phyloP scores from a whole-genome alignment of 2,113 vertebrate species.

The Elephas maximus region DNA sequence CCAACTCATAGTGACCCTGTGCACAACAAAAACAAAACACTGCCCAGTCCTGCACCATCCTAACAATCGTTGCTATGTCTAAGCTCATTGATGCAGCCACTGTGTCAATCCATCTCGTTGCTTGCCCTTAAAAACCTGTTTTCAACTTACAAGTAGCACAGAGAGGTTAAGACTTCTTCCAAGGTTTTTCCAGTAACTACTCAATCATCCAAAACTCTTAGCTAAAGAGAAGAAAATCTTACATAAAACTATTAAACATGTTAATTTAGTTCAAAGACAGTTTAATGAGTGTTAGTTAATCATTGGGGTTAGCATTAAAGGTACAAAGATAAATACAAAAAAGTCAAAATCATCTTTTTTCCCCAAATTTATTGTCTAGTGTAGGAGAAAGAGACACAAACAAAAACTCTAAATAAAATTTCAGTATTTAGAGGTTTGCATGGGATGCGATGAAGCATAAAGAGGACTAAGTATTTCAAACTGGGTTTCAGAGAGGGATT shows the following conservation, averaged over 20 bases:
- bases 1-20: neutral
- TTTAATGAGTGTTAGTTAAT: constrained; percentile 54
- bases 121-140: neutral
- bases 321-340: constrained; percentile 56
- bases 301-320: constrained; percentile 23
- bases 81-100: neutral
- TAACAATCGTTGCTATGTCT: neutral
- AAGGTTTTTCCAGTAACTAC: constrained; percentile 1
- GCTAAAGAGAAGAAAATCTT: constrained; percentile 40
- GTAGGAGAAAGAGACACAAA: neutral
- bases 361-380: neutral
- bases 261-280: constrained; percentile 55
- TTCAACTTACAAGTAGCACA: neutral
- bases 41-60: neutral
- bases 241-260: constrained; percentile 20
- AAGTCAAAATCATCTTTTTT: neutral
- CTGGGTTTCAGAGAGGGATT: neutral
- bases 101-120: neutral
- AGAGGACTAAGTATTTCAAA: constrained; percentile 42
- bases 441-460: neutral
- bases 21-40: neutral
- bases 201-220: constrained; percentile 40
- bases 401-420: constrained; percentile 34
- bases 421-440: constrained; percentile 24
- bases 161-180: constrained; percentile 7